A percentile compares a stretch with the other conserved stretches of the same genome.
These are phyloP conservation scores for Galeopsomyia nigrocyanea DNA, from an alignment of 2,888 invertebrate species.

Conservation along the genomic window DNA sequence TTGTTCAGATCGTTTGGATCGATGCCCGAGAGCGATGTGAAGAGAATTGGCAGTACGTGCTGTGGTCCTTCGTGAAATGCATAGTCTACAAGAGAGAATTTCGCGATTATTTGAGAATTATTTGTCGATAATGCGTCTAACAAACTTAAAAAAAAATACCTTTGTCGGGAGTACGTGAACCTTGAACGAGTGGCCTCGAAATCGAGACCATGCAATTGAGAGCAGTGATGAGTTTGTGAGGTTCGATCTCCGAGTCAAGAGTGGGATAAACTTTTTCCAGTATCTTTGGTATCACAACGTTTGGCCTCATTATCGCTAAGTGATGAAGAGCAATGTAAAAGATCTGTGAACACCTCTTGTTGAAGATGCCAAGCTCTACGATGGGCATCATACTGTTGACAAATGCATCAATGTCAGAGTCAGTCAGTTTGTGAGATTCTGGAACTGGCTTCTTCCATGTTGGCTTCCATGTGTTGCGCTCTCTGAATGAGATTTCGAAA, in stretches of 20 bases:
- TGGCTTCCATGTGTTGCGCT: conserved; percentile 72
- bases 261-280: conserved; percentile 85
- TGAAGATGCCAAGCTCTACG: conserved; percentile 84
- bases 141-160: conserved; percentile 49
- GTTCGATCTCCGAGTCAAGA: conserved; percentile 89
- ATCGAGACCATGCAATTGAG: conserved; percentile 80
- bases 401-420: conserved; percentile 85
- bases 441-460: conserved; percentile 81
- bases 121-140: neutral
- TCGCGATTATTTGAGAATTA: neutral
- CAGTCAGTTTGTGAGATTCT: conserved; percentile 79
- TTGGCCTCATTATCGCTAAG: conserved; percentile 84
- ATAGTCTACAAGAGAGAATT: conserved; percentile 63
- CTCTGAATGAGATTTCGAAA: conserved; percentile 67
- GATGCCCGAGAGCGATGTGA: conserved; percentile 87
- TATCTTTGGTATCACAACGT: conserved; percentile 85
- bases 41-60: conserved; percentile 85
- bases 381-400: conserved; percentile 82
- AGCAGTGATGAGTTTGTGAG: conserved; percentile 83
- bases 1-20: conserved; percentile 90
- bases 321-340: conserved; percentile 76
- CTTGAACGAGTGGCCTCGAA: conserved; percentile 75
- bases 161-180: conserved; percentile 62
- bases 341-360: conserved; percentile 73
- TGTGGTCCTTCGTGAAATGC: conserved; percentile 81